Evolutionary conservation across 1,140 invertebrate genomes (phyloP), one percentile per base, ranked within the genome.

Genomic region (Drosophila eugracilis): DNA sequence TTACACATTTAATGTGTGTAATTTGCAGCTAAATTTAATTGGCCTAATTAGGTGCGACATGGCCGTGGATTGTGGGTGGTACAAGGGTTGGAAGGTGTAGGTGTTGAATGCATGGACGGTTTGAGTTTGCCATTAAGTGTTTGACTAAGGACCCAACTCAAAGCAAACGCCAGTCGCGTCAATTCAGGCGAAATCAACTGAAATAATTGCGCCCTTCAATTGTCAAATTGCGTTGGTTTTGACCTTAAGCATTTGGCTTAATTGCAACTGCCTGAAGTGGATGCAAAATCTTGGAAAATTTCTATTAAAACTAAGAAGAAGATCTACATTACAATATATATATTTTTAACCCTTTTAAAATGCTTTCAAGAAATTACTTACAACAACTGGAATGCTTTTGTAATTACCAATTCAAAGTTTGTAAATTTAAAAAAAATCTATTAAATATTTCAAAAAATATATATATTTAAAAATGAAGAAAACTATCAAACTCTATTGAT

Each of bases 11-110:
- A 65, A 65, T 36, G 60, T 30, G 57, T 60, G 55, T 59, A 60
- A 65, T 47, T 65, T 60, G 54, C 60, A 60, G 60, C 60, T 65
- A 60, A 28, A 60, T 60, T 65, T 65, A 65, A 65, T 65, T 65
- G 60, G 60, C 41, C 41, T 47, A 60, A 65, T 65, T 65, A 62
- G 60, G 60, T 62, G 55, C 41, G 30, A 65, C 30, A 47, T 42
- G 58, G 50, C 50, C 58, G 36, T 55, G 58, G 24, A 48, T 15
- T 15, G 17, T 3, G 17, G 26, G 52, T 21, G 17, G 17, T 41
- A 10, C 1, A 7, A 21, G 14, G 54, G n/a, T 17, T 14, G 4
- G 9, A 3, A 3, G 6, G 1, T 1, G 12, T 15, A 3, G 15
- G 5, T 15, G 24, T n/a, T 3, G 1, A 24, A 24, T 44, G 41